phyloP scores from a whole-genome alignment of 2,797 vertebrate genomes.

The Ctenosaura bakeri region DNA sequence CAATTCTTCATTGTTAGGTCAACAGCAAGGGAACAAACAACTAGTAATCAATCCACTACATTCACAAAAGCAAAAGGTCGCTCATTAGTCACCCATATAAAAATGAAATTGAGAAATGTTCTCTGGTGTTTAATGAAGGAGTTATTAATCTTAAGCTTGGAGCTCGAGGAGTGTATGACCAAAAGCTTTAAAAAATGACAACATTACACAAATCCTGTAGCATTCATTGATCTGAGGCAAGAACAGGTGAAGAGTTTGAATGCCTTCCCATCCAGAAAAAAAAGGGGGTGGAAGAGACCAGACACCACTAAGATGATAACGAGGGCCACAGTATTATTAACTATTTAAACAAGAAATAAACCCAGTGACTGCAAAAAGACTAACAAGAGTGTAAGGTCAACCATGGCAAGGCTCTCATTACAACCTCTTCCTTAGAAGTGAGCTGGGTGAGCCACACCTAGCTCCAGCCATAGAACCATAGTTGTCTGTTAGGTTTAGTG shows the following conservation, averaged over 20 bases:
- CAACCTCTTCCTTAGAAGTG: too few species aligned
- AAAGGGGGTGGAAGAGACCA: neutral
- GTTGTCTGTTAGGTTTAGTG: too few species aligned
- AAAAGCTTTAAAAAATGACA: constrained; percentile 2
- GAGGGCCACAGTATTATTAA: too few species aligned
- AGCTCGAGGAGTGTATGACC: neutral
- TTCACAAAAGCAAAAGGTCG: constrained; percentile 30
- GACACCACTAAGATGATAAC: too few species aligned
- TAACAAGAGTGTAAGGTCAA: too few species aligned
- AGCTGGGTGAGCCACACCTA: too few species aligned
- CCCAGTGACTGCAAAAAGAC: too few species aligned
- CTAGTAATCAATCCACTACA: neutral
- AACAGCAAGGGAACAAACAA: constrained; percentile 7
- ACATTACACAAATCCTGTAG: neutral
- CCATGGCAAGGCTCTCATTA: too few species aligned
- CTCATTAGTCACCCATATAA: constrained; percentile 32
- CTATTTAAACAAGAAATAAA: too few species aligned
- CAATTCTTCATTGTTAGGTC: constrained; percentile 15
- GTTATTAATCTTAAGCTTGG: constrained; percentile 7
- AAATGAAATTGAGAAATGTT: constrained; percentile 23
- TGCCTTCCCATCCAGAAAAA: neutral
- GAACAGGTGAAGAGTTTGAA: neutral
- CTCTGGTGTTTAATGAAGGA: constrained; percentile 7
- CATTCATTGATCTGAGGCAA: neutral
- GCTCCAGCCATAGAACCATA: too few species aligned